Conservation (phyloP, 2,888 invertebrate genomes). For the Iselma pallidipennis region DNA sequence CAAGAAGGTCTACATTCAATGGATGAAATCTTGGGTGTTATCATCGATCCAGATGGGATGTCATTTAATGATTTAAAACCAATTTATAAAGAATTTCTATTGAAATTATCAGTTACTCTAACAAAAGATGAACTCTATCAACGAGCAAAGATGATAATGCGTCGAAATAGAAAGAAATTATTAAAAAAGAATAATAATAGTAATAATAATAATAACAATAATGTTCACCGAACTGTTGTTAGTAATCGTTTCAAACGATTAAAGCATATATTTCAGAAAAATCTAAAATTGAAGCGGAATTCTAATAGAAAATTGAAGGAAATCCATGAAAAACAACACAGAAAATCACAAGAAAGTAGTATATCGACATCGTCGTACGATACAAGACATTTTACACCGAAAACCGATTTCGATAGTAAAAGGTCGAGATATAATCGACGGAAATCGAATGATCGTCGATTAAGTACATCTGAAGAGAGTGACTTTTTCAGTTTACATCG, state of each 20-base stretch:
- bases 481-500: slow-evolving; percentile 55
- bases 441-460: slow-evolving; percentile 30
- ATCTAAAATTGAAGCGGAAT: slow-evolving; percentile 53
- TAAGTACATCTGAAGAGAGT: slow-evolving; percentile 57
- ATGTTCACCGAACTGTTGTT: slow-evolving; percentile 38
- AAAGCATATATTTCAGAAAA: slow-evolving; percentile 63
- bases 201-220: slow-evolving; percentile 34
- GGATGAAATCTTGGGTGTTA: slow-evolving; percentile 85
- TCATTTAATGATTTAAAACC: slow-evolving; percentile 91
- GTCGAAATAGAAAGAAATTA: slow-evolving; percentile 76
- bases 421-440: slow-evolving; percentile 22
- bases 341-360: slow-evolving; percentile 61
- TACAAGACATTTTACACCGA: slow-evolving; percentile 64
- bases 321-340: slow-evolving; percentile 2
- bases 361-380: slow-evolving; percentile 68
- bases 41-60: slow-evolving; percentile 91
- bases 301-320: slow-evolving; percentile 23
- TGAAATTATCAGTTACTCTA: slow-evolving; percentile 84
- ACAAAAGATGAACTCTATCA: slow-evolving; percentile 93
- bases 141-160: slow-evolving; percentile 87
- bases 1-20: slow-evolving; percentile 87
- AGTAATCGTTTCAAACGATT: slow-evolving; percentile 49
- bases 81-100: slow-evolving; percentile 85
- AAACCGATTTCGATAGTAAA: slow-evolving; percentile 54
- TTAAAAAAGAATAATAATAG: slow-evolving; percentile 59